These are phyloP conservation scores for Tiliacea citrago DNA, from an alignment of 2,888 invertebrate species.

Conservation along the genomic window DNA sequence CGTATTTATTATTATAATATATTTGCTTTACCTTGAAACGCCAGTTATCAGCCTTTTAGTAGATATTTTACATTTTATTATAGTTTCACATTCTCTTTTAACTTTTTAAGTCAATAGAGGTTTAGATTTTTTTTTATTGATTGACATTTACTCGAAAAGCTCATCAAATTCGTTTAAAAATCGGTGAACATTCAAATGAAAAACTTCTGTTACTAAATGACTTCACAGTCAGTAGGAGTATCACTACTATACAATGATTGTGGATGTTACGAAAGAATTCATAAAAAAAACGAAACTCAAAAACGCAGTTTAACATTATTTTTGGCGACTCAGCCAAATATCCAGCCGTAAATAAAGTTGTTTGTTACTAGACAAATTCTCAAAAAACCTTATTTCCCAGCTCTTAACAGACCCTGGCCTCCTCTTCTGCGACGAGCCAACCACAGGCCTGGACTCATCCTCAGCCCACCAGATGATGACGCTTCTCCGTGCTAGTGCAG, in stretches of 20 bases:
- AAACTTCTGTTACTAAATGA: not conserved
- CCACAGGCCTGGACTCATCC: conserved; percentile 97
- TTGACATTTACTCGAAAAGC: not conserved
- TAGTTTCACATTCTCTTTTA: not conserved
- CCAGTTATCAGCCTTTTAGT: not conserved
- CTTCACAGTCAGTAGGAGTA: too few relatives aligned
- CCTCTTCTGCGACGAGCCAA: conserved; percentile 98
- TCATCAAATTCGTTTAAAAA: too few relatives aligned
- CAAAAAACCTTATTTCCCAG: conserved; percentile 78
- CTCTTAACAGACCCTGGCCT: conserved; percentile 97
- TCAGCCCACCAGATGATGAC: conserved; percentile 96
- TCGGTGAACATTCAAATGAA: not conserved
- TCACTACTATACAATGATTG: not conserved
- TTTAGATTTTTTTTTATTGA: not conserved
- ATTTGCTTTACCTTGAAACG: not conserved
- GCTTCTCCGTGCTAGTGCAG: conserved; percentile 93
- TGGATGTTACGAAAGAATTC: not conserved
- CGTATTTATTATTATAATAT: not conserved
- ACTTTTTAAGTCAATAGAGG: not conserved
- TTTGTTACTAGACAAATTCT: not conserved
- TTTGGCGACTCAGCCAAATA: not conserved
- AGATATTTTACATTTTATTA: conserved; percentile 8
- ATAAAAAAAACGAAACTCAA: not conserved
- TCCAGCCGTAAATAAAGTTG: not conserved
- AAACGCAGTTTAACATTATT: not conserved